Base-by-base conservation (phyloP, 2,797 vertebrate genomes). In the Botia almorhae region DNA sequence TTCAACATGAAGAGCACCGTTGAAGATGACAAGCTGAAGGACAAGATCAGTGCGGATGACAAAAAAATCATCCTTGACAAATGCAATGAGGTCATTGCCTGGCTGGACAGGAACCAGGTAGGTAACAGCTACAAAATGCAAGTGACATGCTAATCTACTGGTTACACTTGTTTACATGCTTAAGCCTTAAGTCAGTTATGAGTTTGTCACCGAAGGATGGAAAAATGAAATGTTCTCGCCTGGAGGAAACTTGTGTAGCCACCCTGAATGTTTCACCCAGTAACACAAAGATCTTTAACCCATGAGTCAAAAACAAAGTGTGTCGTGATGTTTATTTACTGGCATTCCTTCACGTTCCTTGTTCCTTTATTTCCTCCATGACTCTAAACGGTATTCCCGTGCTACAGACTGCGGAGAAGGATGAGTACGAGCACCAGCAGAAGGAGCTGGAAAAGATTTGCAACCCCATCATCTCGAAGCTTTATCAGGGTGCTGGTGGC, bases 1-100 rank as follows among this genome's bases (percentile, higher is more conserved):
- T 95, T 95, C 88, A 94, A 95, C 88, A 94, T 95, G 93, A 95
- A 95, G 82, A 94, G 91, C 86, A 94, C 94, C 0, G 89, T 95
- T 43, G 94, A 95, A 36, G 94, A 95, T 1, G 94, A 95, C 55
- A 95, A 95, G 83, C 90, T 95, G 23, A 87, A 92, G 83, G 94
- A 94, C 75, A 95, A 95, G 85, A 92, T 95, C 86, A 94, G 91
- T 81, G 87, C 92, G 0, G 94, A 95, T 48, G 94, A 95, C 60
- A 61, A 94, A 82, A 94, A 95, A 88, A 83, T 78, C 68, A 94
- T 95, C 4, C 71, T 91, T 19, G 93, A 95, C 86, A 95, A 95
- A 76, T 95, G 94, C 86, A 95, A 94, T 10, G 93, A 95, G 73
- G 89, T 94, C 14, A 94, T 95, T 71, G 80, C 92, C 74, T 95